These are phyloP conservation scores for Nymphalis io DNA, from an alignment of 1,140 invertebrate genomes.

Conservation along the genomic window DNA sequence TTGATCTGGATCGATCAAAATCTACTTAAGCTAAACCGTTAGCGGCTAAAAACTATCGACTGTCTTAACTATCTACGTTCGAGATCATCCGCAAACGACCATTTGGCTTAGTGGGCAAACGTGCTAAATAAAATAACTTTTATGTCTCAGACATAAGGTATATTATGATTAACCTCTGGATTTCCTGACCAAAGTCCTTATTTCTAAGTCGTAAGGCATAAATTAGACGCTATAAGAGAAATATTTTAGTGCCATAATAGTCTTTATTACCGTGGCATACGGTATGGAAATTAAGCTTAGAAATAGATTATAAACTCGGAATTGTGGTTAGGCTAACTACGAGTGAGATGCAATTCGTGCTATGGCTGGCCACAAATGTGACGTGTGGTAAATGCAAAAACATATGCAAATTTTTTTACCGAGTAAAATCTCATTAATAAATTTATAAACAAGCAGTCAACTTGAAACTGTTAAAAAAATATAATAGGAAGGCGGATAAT, in stretches of 20 bases:
- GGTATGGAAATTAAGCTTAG: background rate
- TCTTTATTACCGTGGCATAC: slow-evolving; percentile 14
- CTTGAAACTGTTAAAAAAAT: too few species aligned
- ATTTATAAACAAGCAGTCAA: too few species aligned
- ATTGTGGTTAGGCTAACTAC: slow-evolving; percentile 29
- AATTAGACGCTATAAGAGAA: background rate
- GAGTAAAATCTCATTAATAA: too few species aligned
- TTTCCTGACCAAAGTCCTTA: background rate
- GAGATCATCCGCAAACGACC: slow-evolving; percentile 5
- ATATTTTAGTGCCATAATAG: background rate
- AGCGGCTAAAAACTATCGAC: slow-evolving; percentile 22
- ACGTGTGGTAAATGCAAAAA: slow-evolving; percentile 10
- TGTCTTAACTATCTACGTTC: slow-evolving; percentile 14
- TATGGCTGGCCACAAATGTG: slow-evolving; percentile 12
- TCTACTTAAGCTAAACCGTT: slow-evolving; percentile 20
- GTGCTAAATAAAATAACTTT: slow-evolving; percentile 9
- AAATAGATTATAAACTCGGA: slow-evolving; percentile 26
- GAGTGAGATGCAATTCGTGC: slow-evolving; percentile 27
- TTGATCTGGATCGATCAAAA: background rate
- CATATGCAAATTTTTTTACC: background rate
- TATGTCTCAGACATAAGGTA: background rate
- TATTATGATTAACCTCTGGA: background rate
- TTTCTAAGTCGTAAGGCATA: background rate
- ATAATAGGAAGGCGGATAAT: too few species aligned
- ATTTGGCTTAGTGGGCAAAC: slow-evolving; percentile 4